These are phyloP conservation scores for Orthonyx spaldingii DNA, from an alignment of 2,113 vertebrate genomes.

Conservation along the genomic window DNA sequence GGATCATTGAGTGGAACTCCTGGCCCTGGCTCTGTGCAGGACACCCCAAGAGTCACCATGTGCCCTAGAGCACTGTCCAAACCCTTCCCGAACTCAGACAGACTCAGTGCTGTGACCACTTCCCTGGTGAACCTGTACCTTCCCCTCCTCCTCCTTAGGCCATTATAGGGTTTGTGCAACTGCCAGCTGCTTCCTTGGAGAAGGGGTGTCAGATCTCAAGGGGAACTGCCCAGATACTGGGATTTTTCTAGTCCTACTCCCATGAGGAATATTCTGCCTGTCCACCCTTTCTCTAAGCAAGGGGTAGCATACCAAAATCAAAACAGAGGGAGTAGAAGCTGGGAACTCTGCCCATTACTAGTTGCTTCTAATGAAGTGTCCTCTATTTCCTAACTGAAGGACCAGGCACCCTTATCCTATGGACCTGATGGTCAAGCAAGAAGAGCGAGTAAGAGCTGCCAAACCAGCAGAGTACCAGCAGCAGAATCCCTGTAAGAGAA, in stretches of 20 bases:
- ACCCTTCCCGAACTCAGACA: not conserved
- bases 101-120: not conserved
- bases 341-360: not conserved
- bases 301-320: not conserved
- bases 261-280: not conserved
- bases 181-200: not conserved
- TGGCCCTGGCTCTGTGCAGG: not conserved
- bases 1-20: not conserved
- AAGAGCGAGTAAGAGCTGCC: not conserved
- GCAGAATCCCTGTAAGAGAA: not conserved
- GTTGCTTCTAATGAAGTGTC: not conserved
- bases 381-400: not conserved
- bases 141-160: not conserved
- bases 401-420: not conserved
- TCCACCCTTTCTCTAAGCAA: not conserved
- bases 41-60: not conserved
- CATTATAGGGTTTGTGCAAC: not conserved
- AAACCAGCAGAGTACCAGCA: not conserved
- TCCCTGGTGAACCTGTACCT: not conserved
- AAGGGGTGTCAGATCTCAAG: not conserved
- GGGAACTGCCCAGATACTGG: not conserved
- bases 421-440: not conserved
- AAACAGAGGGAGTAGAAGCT: not conserved
- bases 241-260: not conserved
- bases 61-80: not conserved